Base-by-base conservation (phyloP, 2,113 vertebrate species). In the Trachemys scripta region DNA sequence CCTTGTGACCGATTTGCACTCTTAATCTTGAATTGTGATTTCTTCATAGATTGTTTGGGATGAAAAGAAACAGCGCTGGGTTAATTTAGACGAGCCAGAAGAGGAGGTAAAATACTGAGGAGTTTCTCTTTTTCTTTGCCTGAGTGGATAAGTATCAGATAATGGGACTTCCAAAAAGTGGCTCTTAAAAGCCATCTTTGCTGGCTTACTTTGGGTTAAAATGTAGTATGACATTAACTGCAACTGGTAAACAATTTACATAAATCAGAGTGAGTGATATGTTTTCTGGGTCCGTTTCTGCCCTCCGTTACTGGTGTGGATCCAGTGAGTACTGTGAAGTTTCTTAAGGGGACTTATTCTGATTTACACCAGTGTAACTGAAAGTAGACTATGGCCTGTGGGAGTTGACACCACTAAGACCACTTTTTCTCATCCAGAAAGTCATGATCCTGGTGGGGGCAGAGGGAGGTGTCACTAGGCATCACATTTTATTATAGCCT, bases 21-120 rank as follows among this genome's bases (percentile, higher is more conserved):
- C 3, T 65, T 90, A 50, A 90, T 8, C 79, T 69, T 85, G 87
- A 57, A 31, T n/a, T 94, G 5, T 95, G 20, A 8, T 81, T 91
- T 97, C 42, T 81, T 47, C 92, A 78, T 97, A 99, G 99, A 99
- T 99, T 82, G 99, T 99, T 65, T 99, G 99, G 99, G 99, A 99
- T 96, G 99, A 99, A 84, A 95, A 99, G 96, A 99, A 98, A 92
- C 98, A 99, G 95, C 99, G 98, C 85, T 99, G 99, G 99, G 98
- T 99, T 45, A 99, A 99, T 97, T 75, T 99, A 84, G 99, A 99
- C 50, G 99, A 99, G 93, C 99, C 99, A 0, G 99, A 99, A 93
- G 99, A 99, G 92, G 99, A 99, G 99, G 99, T 99, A 88, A 95
- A 88, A 65, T 54, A 25, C 27, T 59, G 45, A 89, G 4, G 24